Conservation (phyloP, 1,140 invertebrate genomes). For the Amyelois transitella region DNA sequence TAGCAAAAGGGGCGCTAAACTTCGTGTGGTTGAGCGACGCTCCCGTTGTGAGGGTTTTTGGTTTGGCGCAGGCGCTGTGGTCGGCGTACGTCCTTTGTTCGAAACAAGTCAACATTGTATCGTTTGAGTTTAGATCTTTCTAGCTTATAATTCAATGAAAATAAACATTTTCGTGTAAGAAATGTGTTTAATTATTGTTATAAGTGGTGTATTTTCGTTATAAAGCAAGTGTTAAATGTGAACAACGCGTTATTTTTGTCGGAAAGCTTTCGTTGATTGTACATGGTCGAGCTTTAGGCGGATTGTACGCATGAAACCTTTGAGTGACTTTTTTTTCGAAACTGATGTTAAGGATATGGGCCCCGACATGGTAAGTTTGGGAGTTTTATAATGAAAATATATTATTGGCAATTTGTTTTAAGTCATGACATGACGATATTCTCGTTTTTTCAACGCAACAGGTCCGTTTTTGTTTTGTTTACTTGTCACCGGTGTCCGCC, state of each 20-base stretch:
- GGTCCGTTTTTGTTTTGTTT: constrained; percentile 73
- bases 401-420: constrained; percentile 41
- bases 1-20: constrained; percentile 33
- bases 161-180: constrained; percentile 49
- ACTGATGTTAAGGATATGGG: constrained; percentile 84
- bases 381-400: constrained; percentile 29
- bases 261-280: constrained; percentile 55
- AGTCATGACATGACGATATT: constrained; percentile 55
- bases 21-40: constrained; percentile 37
- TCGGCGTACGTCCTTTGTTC: constrained; percentile 73
- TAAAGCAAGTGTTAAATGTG: constrained; percentile 37
- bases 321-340: constrained; percentile 81
- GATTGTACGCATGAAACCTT: constrained; percentile 80
- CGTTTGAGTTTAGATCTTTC: constrained; percentile 58
- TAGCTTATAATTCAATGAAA: constrained; percentile 41
- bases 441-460: constrained; percentile 55
- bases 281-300: constrained; percentile 63
- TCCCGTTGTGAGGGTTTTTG: constrained; percentile 42
- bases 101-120: constrained; percentile 72
- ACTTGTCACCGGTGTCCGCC: constrained; percentile 74
- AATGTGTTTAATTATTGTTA: constrained; percentile 45
- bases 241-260: constrained; percentile 32
- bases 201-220: constrained; percentile 32
- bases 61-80: constrained; percentile 69
- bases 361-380: constrained; percentile 81